Percentiles rank a stretch among this genome's conserved stretches.
These are phyloP conservation scores for Boloria euphrosyne DNA, from an alignment of 2,888 invertebrate species.

Conservation along the genomic window DNA sequence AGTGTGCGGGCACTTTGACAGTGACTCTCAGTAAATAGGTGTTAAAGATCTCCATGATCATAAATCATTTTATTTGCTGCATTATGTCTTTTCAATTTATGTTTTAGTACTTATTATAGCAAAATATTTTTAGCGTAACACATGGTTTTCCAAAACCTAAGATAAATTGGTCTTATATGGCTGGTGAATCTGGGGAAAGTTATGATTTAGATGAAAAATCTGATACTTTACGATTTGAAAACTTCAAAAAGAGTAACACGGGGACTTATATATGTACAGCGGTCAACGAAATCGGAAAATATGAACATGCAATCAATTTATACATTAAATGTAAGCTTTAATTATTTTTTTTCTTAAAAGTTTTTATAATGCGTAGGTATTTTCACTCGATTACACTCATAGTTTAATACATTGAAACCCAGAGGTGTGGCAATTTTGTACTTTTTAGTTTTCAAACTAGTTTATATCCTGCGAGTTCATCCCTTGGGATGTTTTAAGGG, in stretches of 20 bases:
- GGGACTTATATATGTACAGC: slow-evolving; percentile 52
- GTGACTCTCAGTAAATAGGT: too few relatives aligned
- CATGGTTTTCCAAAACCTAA: slow-evolving; percentile 25
- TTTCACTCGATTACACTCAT: too few relatives aligned
- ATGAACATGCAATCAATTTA: slow-evolving; percentile 44
- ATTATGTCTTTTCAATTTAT: too few relatives aligned
- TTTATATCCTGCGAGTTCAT: too few relatives aligned
- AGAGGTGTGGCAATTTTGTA: too few relatives aligned
- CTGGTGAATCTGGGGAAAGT: not conserved
- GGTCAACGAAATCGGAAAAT: slow-evolving; percentile 47
- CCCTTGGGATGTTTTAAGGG: too few relatives aligned
- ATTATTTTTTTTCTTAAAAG: not conserved
- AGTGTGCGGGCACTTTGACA: too few relatives aligned
- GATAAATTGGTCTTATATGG: slow-evolving; percentile 49
- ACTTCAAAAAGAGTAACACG: slow-evolving; percentile 35
- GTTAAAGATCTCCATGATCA: too few relatives aligned
- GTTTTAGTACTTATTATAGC: too few relatives aligned
- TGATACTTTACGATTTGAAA: slow-evolving; percentile 39
- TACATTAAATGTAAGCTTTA: slow-evolving; percentile 53
- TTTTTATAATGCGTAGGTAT: not conserved
- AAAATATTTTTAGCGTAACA: slow-evolving; percentile 20
- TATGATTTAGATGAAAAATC: slow-evolving; percentile 25
- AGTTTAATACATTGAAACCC: too few relatives aligned
- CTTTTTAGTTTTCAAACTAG: too few relatives aligned
- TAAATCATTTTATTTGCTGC: too few relatives aligned